Percentiles rank a stretch among this genome's conserved stretches.
phyloP scores from a whole-genome alignment of 2,888 invertebrate genomes.

The Ariolimax columbianus region DNA sequence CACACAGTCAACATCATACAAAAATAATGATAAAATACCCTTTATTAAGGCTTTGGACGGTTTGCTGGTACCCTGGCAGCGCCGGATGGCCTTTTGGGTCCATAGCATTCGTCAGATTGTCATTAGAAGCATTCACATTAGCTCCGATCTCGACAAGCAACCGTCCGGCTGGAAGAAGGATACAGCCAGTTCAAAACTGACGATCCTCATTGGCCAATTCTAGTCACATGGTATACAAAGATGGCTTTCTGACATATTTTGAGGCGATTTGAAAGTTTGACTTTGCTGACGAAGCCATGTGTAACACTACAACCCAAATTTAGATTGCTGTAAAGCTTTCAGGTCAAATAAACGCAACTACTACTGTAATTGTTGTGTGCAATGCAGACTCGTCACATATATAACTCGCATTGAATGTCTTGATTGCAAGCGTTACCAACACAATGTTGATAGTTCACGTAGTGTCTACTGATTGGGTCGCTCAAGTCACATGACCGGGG shows the following conservation, averaged over 20 bases:
- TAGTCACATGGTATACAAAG: conserved; percentile 72
- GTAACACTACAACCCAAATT: neutral
- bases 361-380: neutral
- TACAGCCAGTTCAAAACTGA: conserved; percentile 66
- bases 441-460: neutral
- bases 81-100: conserved; percentile 81
- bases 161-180: conserved; percentile 57
- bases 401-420: neutral
- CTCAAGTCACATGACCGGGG: neutral
- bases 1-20: conserved; percentile 4
- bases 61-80: conserved; percentile 79
- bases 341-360: neutral
- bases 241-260: conserved; percentile 29
- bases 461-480: neutral
- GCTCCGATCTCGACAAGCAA: conserved; percentile 71
- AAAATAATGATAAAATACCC: conserved; percentile 80
- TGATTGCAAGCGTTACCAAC: neutral
- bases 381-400: neutral
- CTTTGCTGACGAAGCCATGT: neutral
- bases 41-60: conserved; percentile 79
- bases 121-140: conserved; percentile 66
- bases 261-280: conserved; percentile 1
- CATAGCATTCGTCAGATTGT: conserved; percentile 78
- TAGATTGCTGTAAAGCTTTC: neutral
- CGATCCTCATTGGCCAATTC: conserved; percentile 73